Evolutionary conservation across 2,888 invertebrate species (phyloP), one percentile per base, ranked within the genome.

Genomic region (Diachrysia chrysitis): DNA sequence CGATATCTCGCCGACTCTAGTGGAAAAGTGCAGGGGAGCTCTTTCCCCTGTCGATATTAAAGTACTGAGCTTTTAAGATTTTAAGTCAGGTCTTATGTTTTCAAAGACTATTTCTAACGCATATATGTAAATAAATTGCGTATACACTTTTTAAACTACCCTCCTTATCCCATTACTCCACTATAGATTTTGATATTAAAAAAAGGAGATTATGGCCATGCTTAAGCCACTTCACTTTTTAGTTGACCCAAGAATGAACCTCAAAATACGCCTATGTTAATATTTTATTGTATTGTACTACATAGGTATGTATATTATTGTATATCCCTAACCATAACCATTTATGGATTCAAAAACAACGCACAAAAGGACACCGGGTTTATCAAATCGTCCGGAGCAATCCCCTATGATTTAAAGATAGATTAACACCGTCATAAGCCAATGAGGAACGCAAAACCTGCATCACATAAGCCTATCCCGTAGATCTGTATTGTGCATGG

Each of bases 11-110:
- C 10, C 53, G 62, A 62, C 46, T 79, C 62, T 69, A 74, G 71
- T 70, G 70, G 67, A 70, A 75, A 69, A 82, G 76, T 78, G 81
- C 78, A 71, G 23, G 63, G 69, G 72, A n/a, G n/a, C n/a, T n/a
- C 63, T 46, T 60, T 37, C 48, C 57, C 62, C 23, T 53, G 57
- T 53, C 72, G 61, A 69, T 73, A 63, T 55, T 66, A 63, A 64
- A 66, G 63, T 70, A 46, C 60, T 3, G 7, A 63, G 5, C 53
- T 48, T 29, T 0, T 51, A 53, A 29, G 19, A 32, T 42, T 19
- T 19, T 17, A 53, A 17, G 23, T 29, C 59, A 16, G 48, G 37
- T 42, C 32, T 54, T 25, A 23, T 16, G 21, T 21, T 23, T 21
- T 1, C 9, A 10, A n/a, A 4, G 17, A 37, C 16, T 16, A 29